These are phyloP conservation scores for Formica exsecta DNA, from an alignment of 1,140 invertebrate genomes.

Conservation along the genomic window DNA sequence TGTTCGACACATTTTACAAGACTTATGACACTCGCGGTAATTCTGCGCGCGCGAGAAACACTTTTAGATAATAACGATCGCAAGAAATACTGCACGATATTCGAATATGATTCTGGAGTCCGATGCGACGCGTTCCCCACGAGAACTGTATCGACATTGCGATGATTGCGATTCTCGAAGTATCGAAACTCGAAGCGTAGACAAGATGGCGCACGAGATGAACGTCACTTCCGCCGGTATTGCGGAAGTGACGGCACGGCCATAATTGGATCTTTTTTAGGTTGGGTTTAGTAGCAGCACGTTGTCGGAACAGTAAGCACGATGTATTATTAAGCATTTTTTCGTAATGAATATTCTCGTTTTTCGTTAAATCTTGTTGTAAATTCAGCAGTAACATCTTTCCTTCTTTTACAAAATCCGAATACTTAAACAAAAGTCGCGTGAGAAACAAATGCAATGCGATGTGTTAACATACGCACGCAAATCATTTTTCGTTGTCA, in stretches of 20 bases:
- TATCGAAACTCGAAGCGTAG: too few species aligned
- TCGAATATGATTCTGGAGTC: too few species aligned
- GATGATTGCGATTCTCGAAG: too few species aligned
- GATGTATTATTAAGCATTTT: constrained; percentile 27
- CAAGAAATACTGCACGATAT: too few species aligned
- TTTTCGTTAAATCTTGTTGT: background rate
- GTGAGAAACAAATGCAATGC: constrained; percentile 69
- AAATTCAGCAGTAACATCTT: background rate
- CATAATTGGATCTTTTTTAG: constrained; percentile 61
- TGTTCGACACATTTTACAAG: too few species aligned
- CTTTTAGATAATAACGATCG: too few species aligned
- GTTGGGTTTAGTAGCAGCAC: constrained; percentile 67
- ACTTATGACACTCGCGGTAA: too few species aligned
- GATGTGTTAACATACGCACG: constrained; percentile 62
- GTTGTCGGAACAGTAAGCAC: constrained; percentile 72
- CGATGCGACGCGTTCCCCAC: too few species aligned
- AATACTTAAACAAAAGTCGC: constrained; percentile 68
- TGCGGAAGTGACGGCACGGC: constrained; percentile 58
- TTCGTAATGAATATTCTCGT: background rate
- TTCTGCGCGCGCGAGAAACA: too few species aligned
- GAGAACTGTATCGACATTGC: too few species aligned
- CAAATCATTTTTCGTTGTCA: constrained; percentile 57
- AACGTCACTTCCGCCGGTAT: background rate
- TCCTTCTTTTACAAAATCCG: background rate
- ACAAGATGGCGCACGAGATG: constrained; percentile 8